Conservation (phyloP, 53 echinoderm and acorn worm species). For the Antedon mediterranea region DNA sequence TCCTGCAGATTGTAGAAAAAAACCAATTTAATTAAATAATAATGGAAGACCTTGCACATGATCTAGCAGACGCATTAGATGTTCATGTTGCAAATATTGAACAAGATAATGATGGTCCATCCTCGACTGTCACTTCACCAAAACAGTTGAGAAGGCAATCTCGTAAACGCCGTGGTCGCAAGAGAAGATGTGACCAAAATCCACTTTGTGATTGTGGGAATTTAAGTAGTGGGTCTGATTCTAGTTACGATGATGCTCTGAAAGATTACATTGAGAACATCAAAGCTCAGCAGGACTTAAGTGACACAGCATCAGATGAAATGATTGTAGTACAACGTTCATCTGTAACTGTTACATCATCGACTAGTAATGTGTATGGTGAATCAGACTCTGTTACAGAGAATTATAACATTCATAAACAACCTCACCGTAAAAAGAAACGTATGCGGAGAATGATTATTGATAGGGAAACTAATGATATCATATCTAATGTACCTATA, state of each 20-base stretch:
- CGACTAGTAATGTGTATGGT: constrained; percentile 76
- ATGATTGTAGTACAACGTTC: constrained; percentile 68
- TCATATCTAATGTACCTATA: neutral
- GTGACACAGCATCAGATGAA: constrained; percentile 76
- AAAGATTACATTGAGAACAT: constrained; percentile 98
- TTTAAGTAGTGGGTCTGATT: constrained; percentile 83
- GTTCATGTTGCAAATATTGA: constrained; percentile 14
- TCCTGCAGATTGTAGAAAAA: too few species aligned
- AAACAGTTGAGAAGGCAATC: constrained; percentile 52
- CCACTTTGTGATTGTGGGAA: constrained; percentile 76
- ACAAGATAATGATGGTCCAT: constrained; percentile 35
- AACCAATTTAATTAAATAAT: neutral
- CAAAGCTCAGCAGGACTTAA: constrained; percentile 24
- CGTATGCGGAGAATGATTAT: constrained; percentile 78
- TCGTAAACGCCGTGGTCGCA: constrained; percentile 59
- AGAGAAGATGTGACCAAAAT: constrained; percentile 73
- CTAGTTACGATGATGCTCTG: constrained; percentile 83
- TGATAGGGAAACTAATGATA: constrained; percentile 3
- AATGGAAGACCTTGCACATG: constrained; percentile 46
- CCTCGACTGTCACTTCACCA: constrained; percentile 51
- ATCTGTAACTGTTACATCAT: constrained; percentile 87
- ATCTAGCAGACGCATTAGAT: constrained; percentile 27
- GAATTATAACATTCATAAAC: constrained; percentile 43
- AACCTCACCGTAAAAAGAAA: constrained; percentile 51
- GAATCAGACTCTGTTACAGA: constrained; percentile 96